A percentile compares a stretch with the other conserved stretches of the same genome.
Conservation (phyloP, 1,140 invertebrate species). For the Panonychus citri region DNA sequence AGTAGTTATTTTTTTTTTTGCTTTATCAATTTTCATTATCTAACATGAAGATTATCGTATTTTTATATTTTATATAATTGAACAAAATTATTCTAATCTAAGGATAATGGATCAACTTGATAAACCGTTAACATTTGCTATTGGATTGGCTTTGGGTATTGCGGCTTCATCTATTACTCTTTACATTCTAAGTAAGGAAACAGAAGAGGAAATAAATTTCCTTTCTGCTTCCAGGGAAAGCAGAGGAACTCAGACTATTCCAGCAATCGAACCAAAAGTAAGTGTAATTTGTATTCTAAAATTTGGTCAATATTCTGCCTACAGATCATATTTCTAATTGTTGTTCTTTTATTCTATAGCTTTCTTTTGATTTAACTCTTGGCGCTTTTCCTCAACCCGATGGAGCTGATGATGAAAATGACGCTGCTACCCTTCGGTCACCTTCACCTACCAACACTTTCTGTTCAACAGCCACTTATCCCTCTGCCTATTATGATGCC, state of each 20-base stretch:
- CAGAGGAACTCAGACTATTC: background rate
- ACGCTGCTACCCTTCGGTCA: background rate
- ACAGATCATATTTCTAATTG: background rate
- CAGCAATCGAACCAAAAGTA: background rate
- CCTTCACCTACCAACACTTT: background rate
- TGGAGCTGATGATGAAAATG: background rate
- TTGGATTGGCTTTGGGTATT: background rate
- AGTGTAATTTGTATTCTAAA: background rate
- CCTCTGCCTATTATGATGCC: constrained; percentile 6
- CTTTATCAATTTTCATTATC: too few relatives aligned
- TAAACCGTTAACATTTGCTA: background rate
- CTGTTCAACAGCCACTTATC: constrained; percentile 4
- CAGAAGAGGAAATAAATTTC: background rate
- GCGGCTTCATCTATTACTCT: background rate
- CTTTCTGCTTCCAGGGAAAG: background rate
- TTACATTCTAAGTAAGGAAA: background rate
- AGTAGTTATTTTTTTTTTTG: too few relatives aligned
- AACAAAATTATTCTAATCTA: too few relatives aligned
- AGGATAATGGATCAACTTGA: background rate
- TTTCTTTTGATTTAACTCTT: too few relatives aligned
- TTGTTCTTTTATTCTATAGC: background rate
- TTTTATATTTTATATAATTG: too few relatives aligned
- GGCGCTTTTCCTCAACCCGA: background rate
- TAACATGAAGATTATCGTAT: too few relatives aligned
- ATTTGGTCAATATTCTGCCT: background rate